Conservation (phyloP, 2,888 invertebrate genomes). For the Minunthozetes semirufus region DNA sequence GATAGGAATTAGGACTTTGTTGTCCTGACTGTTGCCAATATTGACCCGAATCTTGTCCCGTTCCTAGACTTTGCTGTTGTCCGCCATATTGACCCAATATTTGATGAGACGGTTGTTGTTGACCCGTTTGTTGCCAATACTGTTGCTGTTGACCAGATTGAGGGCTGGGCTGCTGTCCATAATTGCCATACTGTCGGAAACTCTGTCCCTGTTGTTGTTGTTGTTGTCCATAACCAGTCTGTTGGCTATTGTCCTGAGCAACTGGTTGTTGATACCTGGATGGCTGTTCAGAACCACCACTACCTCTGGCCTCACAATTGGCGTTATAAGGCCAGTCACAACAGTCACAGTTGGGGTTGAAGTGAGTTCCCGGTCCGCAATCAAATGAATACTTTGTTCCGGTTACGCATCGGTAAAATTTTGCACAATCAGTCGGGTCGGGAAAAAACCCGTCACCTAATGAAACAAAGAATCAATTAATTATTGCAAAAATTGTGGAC, state of each 20-base stretch:
- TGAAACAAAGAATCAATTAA: too few species aligned
- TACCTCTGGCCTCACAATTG: neutral
- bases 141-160: neutral
- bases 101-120: neutral
- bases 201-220: neutral
- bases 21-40: neutral
- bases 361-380: conserved; percentile 11
- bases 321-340: conserved; percentile 7
- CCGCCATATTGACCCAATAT: neutral
- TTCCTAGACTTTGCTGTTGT: neutral
- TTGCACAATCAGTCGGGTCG: neutral
- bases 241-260: neutral
- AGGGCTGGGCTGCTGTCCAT: neutral
- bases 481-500: too few species aligned
- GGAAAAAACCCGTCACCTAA: neutral
- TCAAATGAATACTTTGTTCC: neutral
- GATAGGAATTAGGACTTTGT: too few species aligned
- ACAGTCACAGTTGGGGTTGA: neutral
- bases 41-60: neutral
- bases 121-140: neutral
- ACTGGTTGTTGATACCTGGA: neutral
- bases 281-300: neutral
- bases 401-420: neutral
- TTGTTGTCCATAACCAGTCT: neutral
- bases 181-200: neutral